Conservation (phyloP, 2,113 vertebrate genomes). For the Aythya baeri region DNA sequence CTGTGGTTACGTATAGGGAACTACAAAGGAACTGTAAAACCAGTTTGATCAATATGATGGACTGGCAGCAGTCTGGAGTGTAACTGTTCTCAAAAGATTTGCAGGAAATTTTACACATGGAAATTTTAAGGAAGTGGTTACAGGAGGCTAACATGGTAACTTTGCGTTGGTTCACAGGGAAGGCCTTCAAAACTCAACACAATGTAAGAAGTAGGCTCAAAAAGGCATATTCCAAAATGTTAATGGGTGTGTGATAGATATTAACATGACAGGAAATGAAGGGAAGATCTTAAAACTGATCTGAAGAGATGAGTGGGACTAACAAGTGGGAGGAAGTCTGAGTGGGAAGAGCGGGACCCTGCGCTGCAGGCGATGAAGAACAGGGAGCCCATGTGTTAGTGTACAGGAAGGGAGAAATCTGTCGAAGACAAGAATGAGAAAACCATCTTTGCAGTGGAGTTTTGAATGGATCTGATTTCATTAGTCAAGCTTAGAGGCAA, state of each 20-base stretch:
- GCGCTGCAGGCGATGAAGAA: not conserved
- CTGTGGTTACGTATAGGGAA: not conserved
- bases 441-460: not conserved
- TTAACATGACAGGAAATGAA: not conserved
- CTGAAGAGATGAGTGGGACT: conserved; percentile 5
- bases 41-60: not conserved
- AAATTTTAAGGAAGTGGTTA: not conserved
- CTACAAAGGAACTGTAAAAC: not conserved
- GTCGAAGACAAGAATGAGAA: not conserved
- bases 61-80: not conserved
- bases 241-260: not conserved
- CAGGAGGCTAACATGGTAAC: not conserved
- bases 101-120: not conserved
- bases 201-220: not conserved
- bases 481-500: not conserved
- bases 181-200: not conserved
- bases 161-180: not conserved
- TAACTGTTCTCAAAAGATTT: not conserved
- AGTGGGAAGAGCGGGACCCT: not conserved
- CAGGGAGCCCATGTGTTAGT: not conserved
- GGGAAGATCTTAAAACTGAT: conserved; percentile 9
- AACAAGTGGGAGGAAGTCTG: not conserved
- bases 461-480: not conserved
- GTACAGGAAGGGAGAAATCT: not conserved
- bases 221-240: not conserved